Percentiles rank a stretch among this genome's conserved stretches.
Conservation (phyloP, 1,140 invertebrate genomes). For the Paraescarpia echinospica region DNA sequence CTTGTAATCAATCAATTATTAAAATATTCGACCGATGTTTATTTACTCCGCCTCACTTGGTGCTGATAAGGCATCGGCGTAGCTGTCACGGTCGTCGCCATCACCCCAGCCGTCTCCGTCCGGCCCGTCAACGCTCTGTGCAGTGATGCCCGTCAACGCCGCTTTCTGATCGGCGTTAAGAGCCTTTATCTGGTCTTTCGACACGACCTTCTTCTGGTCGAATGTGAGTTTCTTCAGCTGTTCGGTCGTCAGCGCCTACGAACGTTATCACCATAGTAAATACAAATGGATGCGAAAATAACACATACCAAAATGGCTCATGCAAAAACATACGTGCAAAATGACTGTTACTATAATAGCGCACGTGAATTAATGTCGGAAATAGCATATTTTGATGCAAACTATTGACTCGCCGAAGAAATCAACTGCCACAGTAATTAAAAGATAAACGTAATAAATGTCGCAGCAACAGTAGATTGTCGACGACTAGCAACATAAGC, state of each 20-base stretch:
- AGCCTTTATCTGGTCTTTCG: not conserved
- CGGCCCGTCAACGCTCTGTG: not conserved
- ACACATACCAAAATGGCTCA: not conserved
- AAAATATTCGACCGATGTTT: not conserved
- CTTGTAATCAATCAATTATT: too few relatives aligned
- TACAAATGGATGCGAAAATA: not conserved
- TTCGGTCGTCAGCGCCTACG: not conserved
- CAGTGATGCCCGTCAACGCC: not conserved
- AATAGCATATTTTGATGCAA: not conserved
- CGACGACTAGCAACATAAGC: too few relatives aligned
- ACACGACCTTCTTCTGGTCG: not conserved
- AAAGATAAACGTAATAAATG: too few relatives aligned
- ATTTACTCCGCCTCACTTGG: not conserved
- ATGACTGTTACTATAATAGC: too few relatives aligned
- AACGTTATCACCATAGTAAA: not conserved
- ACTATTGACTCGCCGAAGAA: not conserved
- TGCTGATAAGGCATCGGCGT: too few relatives aligned
- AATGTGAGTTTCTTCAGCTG: not conserved
- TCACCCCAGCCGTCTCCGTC: too few relatives aligned
- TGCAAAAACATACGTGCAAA: too few relatives aligned
- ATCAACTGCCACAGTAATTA: too few relatives aligned
- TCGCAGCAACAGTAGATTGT: too few relatives aligned
- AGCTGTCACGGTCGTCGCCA: too few relatives aligned
- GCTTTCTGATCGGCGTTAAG: not conserved
- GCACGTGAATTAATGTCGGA: not conserved